phyloP scores from a whole-genome alignment of 2,888 invertebrate species.

The Orchesellides sinensis region DNA sequence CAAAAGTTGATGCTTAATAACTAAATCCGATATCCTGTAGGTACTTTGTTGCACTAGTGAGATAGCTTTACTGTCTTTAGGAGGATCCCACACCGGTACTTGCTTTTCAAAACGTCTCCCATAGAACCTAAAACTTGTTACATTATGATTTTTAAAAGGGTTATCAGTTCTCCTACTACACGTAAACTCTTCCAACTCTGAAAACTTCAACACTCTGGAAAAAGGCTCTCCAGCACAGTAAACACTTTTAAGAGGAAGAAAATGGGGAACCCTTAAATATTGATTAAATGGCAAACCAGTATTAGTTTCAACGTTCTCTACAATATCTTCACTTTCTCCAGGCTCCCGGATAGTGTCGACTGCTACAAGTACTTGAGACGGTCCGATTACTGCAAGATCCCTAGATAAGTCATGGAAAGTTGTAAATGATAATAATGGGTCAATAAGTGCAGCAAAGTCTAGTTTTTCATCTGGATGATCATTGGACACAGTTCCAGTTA shows the following conservation, averaged over 20 bases:
- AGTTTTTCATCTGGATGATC: neutral
- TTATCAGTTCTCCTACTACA: neutral
- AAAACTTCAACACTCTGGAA: constrained; percentile 23
- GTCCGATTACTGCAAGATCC: constrained; percentile 34
- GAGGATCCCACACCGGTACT: neutral
- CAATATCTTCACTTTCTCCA: too few species aligned
- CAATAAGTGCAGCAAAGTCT: neutral
- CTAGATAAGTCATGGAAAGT: constrained; percentile 32
- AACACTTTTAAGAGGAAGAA: constrained; percentile 29
- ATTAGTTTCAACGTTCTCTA: too few species aligned
- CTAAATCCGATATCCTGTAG: constrained; percentile 5
- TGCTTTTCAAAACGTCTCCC: constrained; percentile 42
- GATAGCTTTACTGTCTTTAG: neutral
- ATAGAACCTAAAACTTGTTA: constrained; percentile 12
- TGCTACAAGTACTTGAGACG: constrained; percentile 32
- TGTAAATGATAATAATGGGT: constrained; percentile 31
- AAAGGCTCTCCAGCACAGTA: constrained; percentile 37
- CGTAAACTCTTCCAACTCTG: constrained; percentile 32
- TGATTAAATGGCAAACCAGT: too few species aligned
- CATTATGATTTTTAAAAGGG: constrained; percentile 23
- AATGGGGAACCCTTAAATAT: too few species aligned
- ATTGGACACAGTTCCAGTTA: neutral
- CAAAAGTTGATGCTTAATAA: constrained; percentile 51
- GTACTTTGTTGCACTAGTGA: neutral
- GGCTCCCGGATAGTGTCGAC: constrained; percentile 22